Percentiles rank a stretch among this genome's conserved stretches.
phyloP scores from a whole-genome alignment of 2,113 vertebrate species.

The Nesogale talazaci region DNA sequence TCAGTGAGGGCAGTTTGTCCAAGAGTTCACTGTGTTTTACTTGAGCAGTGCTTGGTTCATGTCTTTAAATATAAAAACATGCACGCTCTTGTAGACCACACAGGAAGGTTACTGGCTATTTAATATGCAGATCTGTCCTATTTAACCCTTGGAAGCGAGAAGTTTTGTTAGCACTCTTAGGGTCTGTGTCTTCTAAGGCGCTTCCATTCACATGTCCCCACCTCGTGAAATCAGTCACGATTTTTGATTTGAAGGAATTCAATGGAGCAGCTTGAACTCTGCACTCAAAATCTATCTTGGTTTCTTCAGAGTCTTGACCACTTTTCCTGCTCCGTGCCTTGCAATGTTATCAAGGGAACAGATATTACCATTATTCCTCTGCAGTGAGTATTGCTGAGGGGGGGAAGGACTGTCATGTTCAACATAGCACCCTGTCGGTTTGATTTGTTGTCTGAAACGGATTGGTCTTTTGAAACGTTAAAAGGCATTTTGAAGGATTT shows the following conservation, averaged over 20 bases:
- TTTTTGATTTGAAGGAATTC: conserved; percentile 57
- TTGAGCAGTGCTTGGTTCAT: conserved; percentile 66
- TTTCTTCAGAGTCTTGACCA: conserved; percentile 62
- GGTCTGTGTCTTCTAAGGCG: not conserved
- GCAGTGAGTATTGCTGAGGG: conserved; percentile 44
- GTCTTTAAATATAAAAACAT: conserved; percentile 53
- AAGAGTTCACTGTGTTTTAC: conserved; percentile 48
- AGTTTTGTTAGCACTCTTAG: not conserved
- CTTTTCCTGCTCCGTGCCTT: conserved; percentile 81
- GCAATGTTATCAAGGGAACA: conserved; percentile 75
- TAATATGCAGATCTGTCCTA: conserved; percentile 50
- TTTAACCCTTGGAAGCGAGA: conserved; percentile 45
- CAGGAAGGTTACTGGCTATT: conserved; percentile 28
- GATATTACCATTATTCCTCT: conserved; percentile 54
- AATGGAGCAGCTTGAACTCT: conserved; percentile 47
- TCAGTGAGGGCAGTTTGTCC: not conserved
- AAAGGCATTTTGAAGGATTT: conserved; percentile 48
- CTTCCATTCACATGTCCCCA: conserved; percentile 43
- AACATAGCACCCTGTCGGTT: conserved; percentile 9
- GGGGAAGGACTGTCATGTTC: conserved; percentile 54
- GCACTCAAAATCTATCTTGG: conserved; percentile 35
- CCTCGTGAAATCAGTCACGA: conserved; percentile 40
- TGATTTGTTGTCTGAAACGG: conserved; percentile 45
- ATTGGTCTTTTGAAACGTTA: no score
- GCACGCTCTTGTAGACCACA: conserved; percentile 50